These are phyloP conservation scores for Eupristina koningsbergeri DNA, from an alignment of 1,140 invertebrate species.

Conservation along the genomic window DNA sequence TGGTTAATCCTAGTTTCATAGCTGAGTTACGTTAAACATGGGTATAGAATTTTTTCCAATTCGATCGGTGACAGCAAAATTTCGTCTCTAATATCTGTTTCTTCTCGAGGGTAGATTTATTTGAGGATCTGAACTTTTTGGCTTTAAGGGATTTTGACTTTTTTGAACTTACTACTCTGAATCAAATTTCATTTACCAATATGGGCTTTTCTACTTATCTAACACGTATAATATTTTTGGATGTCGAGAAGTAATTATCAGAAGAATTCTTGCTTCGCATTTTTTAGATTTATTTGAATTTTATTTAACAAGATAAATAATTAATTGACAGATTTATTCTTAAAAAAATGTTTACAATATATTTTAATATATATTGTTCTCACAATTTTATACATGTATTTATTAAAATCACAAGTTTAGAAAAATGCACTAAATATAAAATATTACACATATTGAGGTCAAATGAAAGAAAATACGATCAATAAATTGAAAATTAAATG, in stretches of 20 bases:
- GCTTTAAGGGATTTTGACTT: conserved; percentile 26
- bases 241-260: conserved; percentile 5
- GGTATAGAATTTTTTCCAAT: conserved; percentile 4
- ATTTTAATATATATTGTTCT: not conserved
- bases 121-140: conserved; percentile 20
- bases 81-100: conserved; percentile 13
- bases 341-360: not conserved
- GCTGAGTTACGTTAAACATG: conserved; percentile 13
- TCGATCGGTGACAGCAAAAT: conserved; percentile 40
- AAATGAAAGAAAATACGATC: too few species aligned
- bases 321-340: too few species aligned
- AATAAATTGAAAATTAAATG: too few species aligned
- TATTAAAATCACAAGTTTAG: too few species aligned
- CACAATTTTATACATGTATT: too few species aligned
- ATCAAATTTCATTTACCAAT: conserved; percentile 22
- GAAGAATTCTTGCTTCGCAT: not conserved
- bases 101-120: not conserved
- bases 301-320: too few species aligned
- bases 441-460: too few species aligned
- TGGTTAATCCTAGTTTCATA: conserved; percentile 43
- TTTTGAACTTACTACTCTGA: conserved; percentile 21
- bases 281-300: too few species aligned
- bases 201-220: not conserved
- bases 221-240: not conserved
- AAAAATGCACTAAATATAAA: too few species aligned